A percentile compares a stretch with the other conserved stretches of the same genome.
Evolutionary conservation across 2,888 invertebrate genomes (phyloP).

Genomic region (Sisyra nigra): DNA sequence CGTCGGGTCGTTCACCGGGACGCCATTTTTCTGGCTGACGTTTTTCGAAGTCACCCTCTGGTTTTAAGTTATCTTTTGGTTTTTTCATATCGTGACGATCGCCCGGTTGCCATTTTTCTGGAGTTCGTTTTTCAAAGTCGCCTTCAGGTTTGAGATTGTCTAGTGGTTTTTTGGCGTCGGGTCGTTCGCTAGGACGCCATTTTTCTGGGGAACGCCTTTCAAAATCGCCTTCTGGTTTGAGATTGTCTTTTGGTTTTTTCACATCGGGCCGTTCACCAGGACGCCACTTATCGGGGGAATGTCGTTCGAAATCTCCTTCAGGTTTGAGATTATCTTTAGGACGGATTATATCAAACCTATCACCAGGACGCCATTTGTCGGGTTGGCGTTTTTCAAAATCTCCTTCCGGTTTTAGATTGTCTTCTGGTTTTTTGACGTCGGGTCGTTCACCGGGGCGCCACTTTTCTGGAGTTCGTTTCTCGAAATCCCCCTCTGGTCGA

Average conservation of each 20-base stretch:
- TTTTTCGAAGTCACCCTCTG: slow-evolving; percentile 29
- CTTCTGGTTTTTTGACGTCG: slow-evolving; percentile 29
- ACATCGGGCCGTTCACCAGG: slow-evolving; percentile 27
- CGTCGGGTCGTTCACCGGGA: slow-evolving; percentile 26
- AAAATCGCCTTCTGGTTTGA: slow-evolving; percentile 34
- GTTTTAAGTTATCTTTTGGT: slow-evolving; percentile 29
- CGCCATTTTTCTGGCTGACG: slow-evolving; percentile 20
- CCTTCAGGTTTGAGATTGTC: slow-evolving; percentile 34
- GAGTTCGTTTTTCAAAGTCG: slow-evolving; percentile 23
- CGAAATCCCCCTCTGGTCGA: slow-evolving; percentile 42
- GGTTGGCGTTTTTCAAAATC: slow-evolving; percentile 30
- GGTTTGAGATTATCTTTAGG: slow-evolving; percentile 25
- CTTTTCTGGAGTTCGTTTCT: slow-evolving; percentile 25
- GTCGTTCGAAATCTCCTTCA: slow-evolving; percentile 24
- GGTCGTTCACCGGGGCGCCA: slow-evolving; percentile 27
- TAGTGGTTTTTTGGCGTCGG: slow-evolving; percentile 24
- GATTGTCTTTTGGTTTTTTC: slow-evolving; percentile 27
- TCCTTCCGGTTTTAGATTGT: slow-evolving; percentile 32
- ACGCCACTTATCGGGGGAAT: slow-evolving; percentile 20
- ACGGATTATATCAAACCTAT: slow-evolving; percentile 26
- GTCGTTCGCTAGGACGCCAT: slow-evolving; percentile 28
- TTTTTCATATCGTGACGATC: slow-evolving; percentile 25
- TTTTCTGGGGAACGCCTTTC: slow-evolving; percentile 20
- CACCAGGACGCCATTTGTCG: slow-evolving; percentile 32
- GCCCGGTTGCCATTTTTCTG: slow-evolving; percentile 24